Base-by-base conservation (phyloP, 1,140 invertebrate species). In the Gonioctena quinquepunctata region DNA sequence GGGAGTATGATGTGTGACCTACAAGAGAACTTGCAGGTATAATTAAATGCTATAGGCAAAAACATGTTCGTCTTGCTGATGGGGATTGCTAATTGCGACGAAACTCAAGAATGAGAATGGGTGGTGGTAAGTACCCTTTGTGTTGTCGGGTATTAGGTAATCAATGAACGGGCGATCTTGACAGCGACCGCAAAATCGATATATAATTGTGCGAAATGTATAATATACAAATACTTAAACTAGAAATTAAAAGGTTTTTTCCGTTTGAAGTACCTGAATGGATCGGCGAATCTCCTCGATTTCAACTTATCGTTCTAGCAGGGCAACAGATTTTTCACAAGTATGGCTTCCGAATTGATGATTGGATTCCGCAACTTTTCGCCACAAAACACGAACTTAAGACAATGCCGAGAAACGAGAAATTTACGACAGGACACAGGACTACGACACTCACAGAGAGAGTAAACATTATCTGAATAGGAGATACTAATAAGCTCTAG, bases 21-120 rank as follows among this genome's bases (percentile, higher is more conserved):
- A 82, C 80, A 82, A 83, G 77, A 83, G 81, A 83, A 70, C 81
- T 83, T 82, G 77, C 80, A 83, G 80, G 79, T 82, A 82, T 82
- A 82, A 23, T 66, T 66, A 66, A 54, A 66, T 66, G 63, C 49
- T 54, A 66, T 49, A 54, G 19, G 48, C 18, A 54, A 54, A 52
- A 18, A 27, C 59, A 66, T 66, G 33, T 26, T 54, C 48, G 49
- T 66, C 49, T 54, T 66, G 26, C 28, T 42, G 26, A 42, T 42
- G 33, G 33, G 33, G 28, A n/a, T 11, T 42, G 33, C 33, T 42
- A 42, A 42, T 42, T 42, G 33, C 33, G 33, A 42, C 33, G 33
- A 42, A 42, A 42, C 33, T 42, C 33, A 13, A 42, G 16, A 13
- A 42, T 42, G 48, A 49, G 19, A 56, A 66, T 11, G 48, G 59